Conservation (phyloP, 2,888 invertebrate species). For the Cephus runcator region DNA sequence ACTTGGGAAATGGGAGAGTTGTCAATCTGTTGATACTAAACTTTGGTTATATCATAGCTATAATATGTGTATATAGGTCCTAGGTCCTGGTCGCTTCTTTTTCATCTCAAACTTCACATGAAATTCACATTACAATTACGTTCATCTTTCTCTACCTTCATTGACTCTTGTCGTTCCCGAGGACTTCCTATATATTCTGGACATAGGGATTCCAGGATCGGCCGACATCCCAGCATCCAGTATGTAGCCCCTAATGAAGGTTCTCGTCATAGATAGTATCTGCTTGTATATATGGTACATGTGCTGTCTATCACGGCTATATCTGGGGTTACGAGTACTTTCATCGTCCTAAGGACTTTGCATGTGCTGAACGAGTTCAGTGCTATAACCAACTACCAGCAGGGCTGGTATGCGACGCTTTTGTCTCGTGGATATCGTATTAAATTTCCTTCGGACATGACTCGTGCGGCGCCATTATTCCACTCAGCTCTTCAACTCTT, state of each 20-base stretch:
- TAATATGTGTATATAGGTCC: background rate
- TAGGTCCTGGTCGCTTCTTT: background rate
- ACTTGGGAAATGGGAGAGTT: background rate
- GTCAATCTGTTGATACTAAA: background rate
- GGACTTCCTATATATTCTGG: background rate
- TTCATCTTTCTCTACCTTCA: background rate
- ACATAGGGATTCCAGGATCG: slow-evolving; percentile 52
- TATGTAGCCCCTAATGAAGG: slow-evolving; percentile 53
- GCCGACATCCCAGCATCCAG: slow-evolving; percentile 30
- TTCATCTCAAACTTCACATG: background rate
- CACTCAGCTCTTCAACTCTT: background rate
- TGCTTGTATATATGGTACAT: background rate
- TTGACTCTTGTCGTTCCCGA: background rate
- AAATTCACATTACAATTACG: background rate
- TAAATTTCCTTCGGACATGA: slow-evolving; percentile 49
- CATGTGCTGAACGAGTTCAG: background rate
- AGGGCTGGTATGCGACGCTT: background rate
- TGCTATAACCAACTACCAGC: background rate
- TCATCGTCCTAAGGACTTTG: background rate
- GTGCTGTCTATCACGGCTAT: background rate
- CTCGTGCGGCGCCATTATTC: background rate
- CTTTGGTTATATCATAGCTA: background rate
- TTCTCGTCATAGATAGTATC: slow-evolving; percentile 30
- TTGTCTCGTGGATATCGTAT: slow-evolving; percentile 35
- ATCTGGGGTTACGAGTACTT: background rate